These are phyloP conservation scores for Camelus dromedarius DNA, from an alignment of 2,113 vertebrate genomes.

Conservation along the genomic window DNA sequence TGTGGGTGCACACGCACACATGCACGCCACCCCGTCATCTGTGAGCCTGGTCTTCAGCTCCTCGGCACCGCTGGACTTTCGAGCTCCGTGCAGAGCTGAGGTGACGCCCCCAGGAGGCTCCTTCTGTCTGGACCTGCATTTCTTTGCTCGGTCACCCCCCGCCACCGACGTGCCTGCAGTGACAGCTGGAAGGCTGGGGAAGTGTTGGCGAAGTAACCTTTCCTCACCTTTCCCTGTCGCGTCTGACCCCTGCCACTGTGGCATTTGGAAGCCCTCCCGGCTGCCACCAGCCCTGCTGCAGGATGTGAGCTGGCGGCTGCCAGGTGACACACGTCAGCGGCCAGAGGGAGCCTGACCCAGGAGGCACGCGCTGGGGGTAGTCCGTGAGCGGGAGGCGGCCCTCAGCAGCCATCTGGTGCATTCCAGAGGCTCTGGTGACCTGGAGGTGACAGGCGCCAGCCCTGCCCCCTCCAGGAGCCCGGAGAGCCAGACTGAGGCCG, in stretches of 20 bases:
- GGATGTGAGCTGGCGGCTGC: neutral
- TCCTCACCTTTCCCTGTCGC: slow-evolving; percentile 51
- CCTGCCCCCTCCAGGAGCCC: no score
- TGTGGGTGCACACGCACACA: fast-evolving
- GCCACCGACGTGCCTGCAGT: neutral
- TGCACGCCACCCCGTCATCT: fast-evolving
- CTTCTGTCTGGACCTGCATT: fast-evolving
- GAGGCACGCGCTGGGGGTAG: neutral
- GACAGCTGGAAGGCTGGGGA: slow-evolving; percentile 55
- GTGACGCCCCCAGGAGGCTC: fast-evolving
- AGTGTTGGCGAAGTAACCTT: neutral
- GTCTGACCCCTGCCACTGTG: slow-evolving; percentile 56
- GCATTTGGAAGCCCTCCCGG: slow-evolving; percentile 1
- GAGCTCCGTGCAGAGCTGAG: fast-evolving
- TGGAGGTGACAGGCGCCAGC: neutral
- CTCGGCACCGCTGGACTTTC: no score
- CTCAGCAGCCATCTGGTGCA: neutral
- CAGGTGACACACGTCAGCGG: slow-evolving; percentile 62
- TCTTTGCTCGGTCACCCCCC: neutral
- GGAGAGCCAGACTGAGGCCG: neutral
- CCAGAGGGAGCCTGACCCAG: neutral
- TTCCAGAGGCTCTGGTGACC: neutral
- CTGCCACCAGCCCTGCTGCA: neutral
- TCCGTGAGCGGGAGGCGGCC: neutral
- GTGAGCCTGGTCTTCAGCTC: no score